Percentiles rank a stretch among this genome's conserved stretches.
These are phyloP conservation scores for Zaprionus bogoriensis DNA, from an alignment of 2,888 invertebrate genomes.

Conservation along the genomic window DNA sequence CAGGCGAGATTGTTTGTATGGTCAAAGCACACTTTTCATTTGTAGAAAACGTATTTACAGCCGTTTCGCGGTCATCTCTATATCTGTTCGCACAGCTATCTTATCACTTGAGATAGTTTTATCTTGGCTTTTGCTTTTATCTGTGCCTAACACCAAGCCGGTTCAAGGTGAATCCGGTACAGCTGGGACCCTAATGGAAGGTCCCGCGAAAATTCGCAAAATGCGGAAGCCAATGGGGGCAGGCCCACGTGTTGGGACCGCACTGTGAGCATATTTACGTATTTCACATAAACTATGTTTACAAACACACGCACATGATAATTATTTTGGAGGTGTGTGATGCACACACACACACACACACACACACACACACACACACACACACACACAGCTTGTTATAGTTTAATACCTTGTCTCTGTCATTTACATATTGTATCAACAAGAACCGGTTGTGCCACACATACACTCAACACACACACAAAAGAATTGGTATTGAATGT, in stretches of 20 bases:
- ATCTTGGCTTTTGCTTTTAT: conserved; percentile 8
- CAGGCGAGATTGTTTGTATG: neutral
- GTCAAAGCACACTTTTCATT: neutral
- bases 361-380: neutral
- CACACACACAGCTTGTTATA: conserved; percentile 11
- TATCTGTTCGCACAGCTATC: conserved; percentile 9
- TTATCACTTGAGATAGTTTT: conserved; percentile 39
- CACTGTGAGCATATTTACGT: conserved; percentile 5
- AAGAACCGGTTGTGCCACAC: conserved; percentile 42
- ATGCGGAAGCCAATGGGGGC: conserved; percentile 19
- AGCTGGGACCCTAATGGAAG: conserved; percentile 6
- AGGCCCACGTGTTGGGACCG: conserved; percentile 8
- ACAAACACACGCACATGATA: conserved; percentile 22
- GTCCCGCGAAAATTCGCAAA: conserved; percentile 6
- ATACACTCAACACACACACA: neutral
- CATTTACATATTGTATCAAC: conserved; percentile 22
- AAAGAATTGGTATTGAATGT: neutral
- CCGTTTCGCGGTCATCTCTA: neutral
- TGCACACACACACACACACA: neutral
- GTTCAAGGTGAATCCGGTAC: conserved; percentile 24
- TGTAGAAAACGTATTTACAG: neutral
- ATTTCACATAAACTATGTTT: neutral
- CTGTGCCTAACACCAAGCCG: conserved; percentile 4
- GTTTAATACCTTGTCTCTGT: conserved; percentile 34
- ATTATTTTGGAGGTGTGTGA: conserved; percentile 57